These are phyloP conservation scores for Rhaphigaster nebulosa DNA, from an alignment of 2,888 invertebrate species.

Conservation along the genomic window DNA sequence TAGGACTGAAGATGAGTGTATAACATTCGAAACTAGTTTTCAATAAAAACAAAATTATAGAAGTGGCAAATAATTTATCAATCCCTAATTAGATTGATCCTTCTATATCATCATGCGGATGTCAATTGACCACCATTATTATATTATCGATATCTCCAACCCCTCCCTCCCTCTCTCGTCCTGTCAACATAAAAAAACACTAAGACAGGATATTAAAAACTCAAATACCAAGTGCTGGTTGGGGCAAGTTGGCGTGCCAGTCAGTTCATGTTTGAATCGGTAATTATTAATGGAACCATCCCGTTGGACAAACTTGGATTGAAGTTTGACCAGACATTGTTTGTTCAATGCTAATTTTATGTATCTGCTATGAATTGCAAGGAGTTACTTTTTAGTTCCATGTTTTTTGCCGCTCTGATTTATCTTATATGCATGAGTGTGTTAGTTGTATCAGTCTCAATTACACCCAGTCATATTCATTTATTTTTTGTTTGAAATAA, in stretches of 20 bases:
- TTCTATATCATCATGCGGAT: too few species aligned
- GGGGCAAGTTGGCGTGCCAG: neutral
- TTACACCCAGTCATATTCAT: too few species aligned
- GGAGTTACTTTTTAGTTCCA: neutral
- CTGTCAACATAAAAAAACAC: neutral
- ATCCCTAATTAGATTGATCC: too few species aligned
- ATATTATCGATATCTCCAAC: neutral
- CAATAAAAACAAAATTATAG: too few species aligned
- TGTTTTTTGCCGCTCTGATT: too few species aligned
- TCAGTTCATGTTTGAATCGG: neutral
- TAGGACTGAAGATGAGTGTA: too few species aligned
- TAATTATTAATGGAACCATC: neutral
- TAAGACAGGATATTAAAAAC: too few species aligned
- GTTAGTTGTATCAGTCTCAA: too few species aligned
- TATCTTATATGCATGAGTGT: too few species aligned
- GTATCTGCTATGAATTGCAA: neutral
- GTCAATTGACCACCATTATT: neutral
- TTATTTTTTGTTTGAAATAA: too few species aligned
- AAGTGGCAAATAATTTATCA: too few species aligned
- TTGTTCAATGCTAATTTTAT: neutral
- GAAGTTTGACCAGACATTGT: neutral
- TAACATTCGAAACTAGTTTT: too few species aligned
- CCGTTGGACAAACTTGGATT: neutral
- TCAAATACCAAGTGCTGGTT: neutral
- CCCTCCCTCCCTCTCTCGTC: neutral